Evolutionary conservation across 2,888 invertebrate species (phyloP).

Genomic region (Chymomyza procnemis): DNA sequence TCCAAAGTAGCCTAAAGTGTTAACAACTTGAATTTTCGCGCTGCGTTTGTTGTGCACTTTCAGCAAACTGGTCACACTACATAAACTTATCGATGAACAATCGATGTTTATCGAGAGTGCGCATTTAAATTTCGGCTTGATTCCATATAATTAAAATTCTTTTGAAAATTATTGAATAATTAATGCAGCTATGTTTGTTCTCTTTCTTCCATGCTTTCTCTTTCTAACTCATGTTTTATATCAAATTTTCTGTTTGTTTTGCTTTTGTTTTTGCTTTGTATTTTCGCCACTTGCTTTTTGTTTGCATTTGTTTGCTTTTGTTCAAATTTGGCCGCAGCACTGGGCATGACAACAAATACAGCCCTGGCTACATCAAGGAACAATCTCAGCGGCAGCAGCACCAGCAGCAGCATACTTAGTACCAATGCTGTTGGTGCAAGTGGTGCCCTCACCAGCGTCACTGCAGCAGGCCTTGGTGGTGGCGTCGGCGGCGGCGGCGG

Average conservation of each 20-base stretch:
- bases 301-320: slow-evolving; percentile 1
- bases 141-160: not conserved
- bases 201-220: slow-evolving; percentile 23
- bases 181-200: slow-evolving; percentile 7
- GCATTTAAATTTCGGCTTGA: not conserved
- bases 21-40: too few species aligned
- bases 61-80: too few species aligned
- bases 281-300: not conserved
- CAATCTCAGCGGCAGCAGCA: not conserved
- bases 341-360: slow-evolving; percentile 9
- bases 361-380: slow-evolving; percentile 11
- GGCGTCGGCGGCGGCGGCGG: slow-evolving; percentile 16
- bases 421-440: not conserved
- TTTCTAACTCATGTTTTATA: slow-evolving; percentile 5
- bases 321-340: slow-evolving; percentile 14
- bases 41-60: too few species aligned
- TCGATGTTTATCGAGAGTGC: too few species aligned
- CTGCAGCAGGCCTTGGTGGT: too few species aligned
- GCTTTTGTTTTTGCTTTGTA: slow-evolving; percentile 21
- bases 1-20: too few species aligned
- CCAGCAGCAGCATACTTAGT: not conserved
- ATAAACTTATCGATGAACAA: too few species aligned
- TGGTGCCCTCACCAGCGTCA: slow-evolving; percentile 9
- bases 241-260: not conserved
- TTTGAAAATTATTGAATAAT: not conserved